Conservation (phyloP, 2,797 vertebrate species). For the Enteromius thamalakanensis region DNA sequence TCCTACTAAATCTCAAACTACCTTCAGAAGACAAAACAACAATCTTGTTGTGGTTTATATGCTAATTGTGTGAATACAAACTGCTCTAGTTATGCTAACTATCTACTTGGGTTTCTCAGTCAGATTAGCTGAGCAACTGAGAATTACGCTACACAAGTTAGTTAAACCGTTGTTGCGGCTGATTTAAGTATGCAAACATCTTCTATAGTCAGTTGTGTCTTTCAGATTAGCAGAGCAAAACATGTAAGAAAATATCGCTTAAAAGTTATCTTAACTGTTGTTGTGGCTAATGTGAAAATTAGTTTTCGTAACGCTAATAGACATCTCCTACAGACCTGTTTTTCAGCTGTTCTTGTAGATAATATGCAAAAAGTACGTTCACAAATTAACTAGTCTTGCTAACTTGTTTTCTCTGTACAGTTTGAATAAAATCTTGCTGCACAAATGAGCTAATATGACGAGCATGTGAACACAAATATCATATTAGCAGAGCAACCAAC, state of each 20-base stretch:
- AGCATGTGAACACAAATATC: not conserved
- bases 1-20: not conserved
- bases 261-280: not conserved
- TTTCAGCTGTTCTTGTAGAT: too few relatives aligned
- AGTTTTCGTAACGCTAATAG: too few relatives aligned
- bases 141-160: not conserved
- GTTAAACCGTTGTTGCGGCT: not conserved
- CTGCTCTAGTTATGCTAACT: not conserved
- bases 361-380: too few relatives aligned
- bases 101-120: not conserved
- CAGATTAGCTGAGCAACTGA: not conserved
- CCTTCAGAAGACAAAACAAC: not conserved
- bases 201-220: not conserved
- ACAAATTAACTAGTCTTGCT: not conserved
- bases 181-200: not conserved
- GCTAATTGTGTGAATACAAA: not conserved
- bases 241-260: fast-evolving
- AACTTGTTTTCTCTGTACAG: not conserved
- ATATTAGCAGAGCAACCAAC: not conserved
- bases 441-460: too few relatives aligned
- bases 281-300: not conserved
- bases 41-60: not conserved
- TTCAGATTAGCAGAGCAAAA: not conserved
- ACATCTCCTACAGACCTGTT: too few relatives aligned
- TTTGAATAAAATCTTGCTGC: too few relatives aligned